Evolutionary conservation across 2,888 invertebrate genomes (phyloP), one percentile per base, ranked within the genome.

Genomic region (Diaprepes abbreviatus): DNA sequence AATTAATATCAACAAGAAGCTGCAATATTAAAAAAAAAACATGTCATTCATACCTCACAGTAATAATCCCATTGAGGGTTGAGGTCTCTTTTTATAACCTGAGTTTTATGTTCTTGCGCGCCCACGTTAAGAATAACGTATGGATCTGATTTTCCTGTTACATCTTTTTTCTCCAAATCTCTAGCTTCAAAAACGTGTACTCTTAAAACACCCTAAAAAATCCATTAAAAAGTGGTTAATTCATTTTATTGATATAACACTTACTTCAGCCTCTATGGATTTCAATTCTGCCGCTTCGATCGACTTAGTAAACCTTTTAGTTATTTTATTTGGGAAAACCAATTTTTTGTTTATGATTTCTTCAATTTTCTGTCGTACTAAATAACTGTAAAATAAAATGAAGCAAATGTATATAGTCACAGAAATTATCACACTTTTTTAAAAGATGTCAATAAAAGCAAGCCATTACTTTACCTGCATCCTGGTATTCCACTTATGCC

Each of bases 11-110:
- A n/a, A n/a, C n/a, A n/a, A n/a, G n/a, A n/a, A n/a, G n/a, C n/a
- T n/a, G n/a, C n/a, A n/a, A n/a, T n/a, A n/a, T n/a, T n/a, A n/a
- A n/a, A n/a, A n/a, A n/a, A n/a, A n/a, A n/a, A n/a, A n/a, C n/a
- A n/a, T n/a, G n/a, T n/a, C n/a, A n/a, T n/a, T n/a, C n/a, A n/a
- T 86, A 97, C 96, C 93, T 98, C 98, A 82, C 97, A 98, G 90
- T 94, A 95, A 85, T 88, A 95, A 84, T 98, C 95, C 97, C 98
- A 98, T 76, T 93, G 92, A 6, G 98, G 98, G 86, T 95, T 93
- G 35, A 98, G 89, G 73, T 93, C 92, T 83, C 95, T 95, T 82
- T 96, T 93, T 76, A 98, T 94, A 45, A 93, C 94, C 82, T 93
- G 92, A 0, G 98, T 97, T 83, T 92, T 92, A 86, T 93, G 96